phyloP scores from a whole-genome alignment of 2,888 invertebrate species.

The Caenorhabditis sp. region DNA sequence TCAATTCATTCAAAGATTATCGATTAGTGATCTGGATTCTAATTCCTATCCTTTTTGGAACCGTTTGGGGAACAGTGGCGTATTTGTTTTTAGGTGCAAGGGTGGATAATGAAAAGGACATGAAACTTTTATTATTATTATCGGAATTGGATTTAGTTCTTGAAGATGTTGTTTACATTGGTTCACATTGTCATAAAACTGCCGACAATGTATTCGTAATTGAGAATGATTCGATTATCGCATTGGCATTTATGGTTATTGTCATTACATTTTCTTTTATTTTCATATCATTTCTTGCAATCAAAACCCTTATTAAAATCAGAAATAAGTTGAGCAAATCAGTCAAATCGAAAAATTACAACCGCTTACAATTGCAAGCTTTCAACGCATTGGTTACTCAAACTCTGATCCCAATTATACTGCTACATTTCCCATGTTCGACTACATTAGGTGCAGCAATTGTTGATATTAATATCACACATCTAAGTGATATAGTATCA shows the following conservation, averaged over 20 bases:
- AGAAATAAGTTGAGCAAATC: too few species aligned
- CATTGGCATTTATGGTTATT: neutral
- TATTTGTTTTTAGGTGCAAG: conserved; percentile 18
- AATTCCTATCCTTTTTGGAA: conserved; percentile 11
- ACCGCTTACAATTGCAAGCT: neutral
- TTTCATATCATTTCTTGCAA: too few species aligned
- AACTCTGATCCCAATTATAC: neutral
- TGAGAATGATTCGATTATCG: neutral
- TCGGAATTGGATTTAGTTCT: conserved; percentile 1
- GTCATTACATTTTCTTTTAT: too few species aligned
- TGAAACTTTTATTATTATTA: conserved; percentile 2
- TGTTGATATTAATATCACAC: neutral
- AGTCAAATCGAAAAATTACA: too few species aligned
- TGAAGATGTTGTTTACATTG: conserved; percentile 14
- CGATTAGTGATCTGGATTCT: conserved; percentile 13
- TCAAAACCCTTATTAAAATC: too few species aligned
- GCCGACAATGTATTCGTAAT: neutral
- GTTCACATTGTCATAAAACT: conserved; percentile 10
- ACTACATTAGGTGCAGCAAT: neutral
- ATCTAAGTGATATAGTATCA: neutral
- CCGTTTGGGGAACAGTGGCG: conserved; percentile 13
- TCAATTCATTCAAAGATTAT: conserved; percentile 11
- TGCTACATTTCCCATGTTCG: neutral
- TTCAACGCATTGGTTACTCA: neutral
- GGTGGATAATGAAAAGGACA: conserved; percentile 8